A percentile compares a stretch with the other conserved stretches of the same genome.
phyloP scores from a whole-genome alignment of 2,797 vertebrate genomes.

The Parambassis ranga region DNA sequence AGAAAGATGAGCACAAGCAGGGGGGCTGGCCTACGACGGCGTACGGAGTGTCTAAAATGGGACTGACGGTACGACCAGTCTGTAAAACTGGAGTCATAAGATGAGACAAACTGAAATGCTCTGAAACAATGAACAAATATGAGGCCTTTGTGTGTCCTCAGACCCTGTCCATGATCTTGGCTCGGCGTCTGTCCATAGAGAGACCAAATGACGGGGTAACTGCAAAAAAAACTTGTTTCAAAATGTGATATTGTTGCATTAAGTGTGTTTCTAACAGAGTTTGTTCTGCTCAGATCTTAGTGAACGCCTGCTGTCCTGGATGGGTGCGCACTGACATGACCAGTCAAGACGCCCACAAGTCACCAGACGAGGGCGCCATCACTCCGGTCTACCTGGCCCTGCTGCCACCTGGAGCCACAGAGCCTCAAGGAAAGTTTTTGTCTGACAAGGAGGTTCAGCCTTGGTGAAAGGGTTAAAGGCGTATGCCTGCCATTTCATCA shows the following conservation, averaged over 20 bases:
- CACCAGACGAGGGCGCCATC: constrained; percentile 87
- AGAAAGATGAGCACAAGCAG: constrained; percentile 76
- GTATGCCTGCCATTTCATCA: neutral
- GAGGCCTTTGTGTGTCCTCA: constrained; percentile 9
- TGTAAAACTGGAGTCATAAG: too few relatives aligned
- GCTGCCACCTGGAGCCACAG: constrained; percentile 78
- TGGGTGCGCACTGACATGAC: constrained; percentile 92
- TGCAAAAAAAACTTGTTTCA: too few relatives aligned
- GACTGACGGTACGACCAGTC: constrained; percentile 79
- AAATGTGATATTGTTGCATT: too few relatives aligned
- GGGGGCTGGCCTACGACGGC: constrained; percentile 88
- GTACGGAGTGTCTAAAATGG: constrained; percentile 89
- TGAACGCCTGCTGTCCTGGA: constrained; percentile 92
- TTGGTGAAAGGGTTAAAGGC: constrained; percentile 80
- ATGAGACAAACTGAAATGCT: neutral
- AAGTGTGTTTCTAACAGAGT: too few relatives aligned
- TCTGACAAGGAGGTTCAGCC: constrained; percentile 81
- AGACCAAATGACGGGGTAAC: constrained; percentile 77
- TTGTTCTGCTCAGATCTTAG: constrained; percentile 77
- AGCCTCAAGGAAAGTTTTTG: constrained; percentile 88
- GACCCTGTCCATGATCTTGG: constrained; percentile 87
- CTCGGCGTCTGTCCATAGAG: constrained; percentile 77
- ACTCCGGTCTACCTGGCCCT: constrained; percentile 91
- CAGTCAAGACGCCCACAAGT: constrained; percentile 81
- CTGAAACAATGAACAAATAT: too few relatives aligned